Percentiles rank a stretch among this genome's conserved stretches.
Evolutionary conservation across 2,797 vertebrate species (phyloP).

Genomic region (Fistularia commersonii): DNA sequence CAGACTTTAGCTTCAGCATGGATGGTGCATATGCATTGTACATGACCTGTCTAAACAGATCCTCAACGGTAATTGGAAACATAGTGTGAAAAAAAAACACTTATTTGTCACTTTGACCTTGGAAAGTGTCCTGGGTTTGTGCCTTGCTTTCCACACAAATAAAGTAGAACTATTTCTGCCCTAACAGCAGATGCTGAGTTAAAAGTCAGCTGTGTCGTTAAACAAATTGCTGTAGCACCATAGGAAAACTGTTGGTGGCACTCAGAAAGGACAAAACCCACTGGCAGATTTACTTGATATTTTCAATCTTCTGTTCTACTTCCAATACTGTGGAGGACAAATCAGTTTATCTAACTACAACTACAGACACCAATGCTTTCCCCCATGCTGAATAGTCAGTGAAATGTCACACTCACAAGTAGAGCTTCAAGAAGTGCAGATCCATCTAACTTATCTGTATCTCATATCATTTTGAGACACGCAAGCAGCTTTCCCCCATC

Average conservation of each 20-base stretch:
- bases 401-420: constrained; percentile 3
- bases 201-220: constrained; percentile 16
- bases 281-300: constrained; percentile 24
- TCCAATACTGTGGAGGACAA: not conserved
- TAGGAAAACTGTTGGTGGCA: constrained; percentile 54
- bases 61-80: too few relatives aligned
- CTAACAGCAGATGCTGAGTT: constrained; percentile 17
- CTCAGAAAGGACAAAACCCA: constrained; percentile 39
- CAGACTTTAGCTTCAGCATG: constrained; percentile 61
- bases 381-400: constrained; percentile 17
- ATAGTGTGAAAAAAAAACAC: constrained; percentile 6
- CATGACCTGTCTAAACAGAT: constrained; percentile 29
- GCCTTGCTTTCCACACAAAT: constrained; percentile 5
- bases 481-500: too few relatives aligned
- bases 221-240: constrained; percentile 55
- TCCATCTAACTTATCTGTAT: too few relatives aligned
- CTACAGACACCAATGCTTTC: not conserved
- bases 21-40: constrained; percentile 27
- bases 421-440: constrained; percentile 7
- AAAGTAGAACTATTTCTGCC: constrained; percentile 39
- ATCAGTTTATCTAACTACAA: too few relatives aligned
- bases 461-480: too few relatives aligned
- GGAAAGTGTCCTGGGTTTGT: too few relatives aligned
- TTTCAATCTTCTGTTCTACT: constrained; percentile 11
- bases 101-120: too few relatives aligned